These are phyloP conservation scores for Acanthacorydalis orientalis DNA, from an alignment of 2,888 invertebrate genomes.

Conservation along the genomic window DNA sequence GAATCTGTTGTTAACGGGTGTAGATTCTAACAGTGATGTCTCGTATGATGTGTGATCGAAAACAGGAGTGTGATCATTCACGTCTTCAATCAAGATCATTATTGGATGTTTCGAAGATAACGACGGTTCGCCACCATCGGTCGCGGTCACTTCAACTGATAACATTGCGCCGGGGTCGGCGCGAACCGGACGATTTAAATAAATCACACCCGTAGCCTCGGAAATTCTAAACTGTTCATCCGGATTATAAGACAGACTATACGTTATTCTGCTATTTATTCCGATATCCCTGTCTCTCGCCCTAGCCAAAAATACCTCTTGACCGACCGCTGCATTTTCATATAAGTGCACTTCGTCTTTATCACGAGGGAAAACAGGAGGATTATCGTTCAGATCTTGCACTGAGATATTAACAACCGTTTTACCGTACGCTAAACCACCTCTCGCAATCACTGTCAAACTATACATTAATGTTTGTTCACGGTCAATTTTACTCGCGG, in stretches of 20 bases:
- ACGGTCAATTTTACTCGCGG: slow-evolving; percentile 65
- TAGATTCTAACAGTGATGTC: slow-evolving; percentile 78
- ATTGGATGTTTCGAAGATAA: slow-evolving; percentile 60
- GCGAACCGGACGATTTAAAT: slow-evolving; percentile 63
- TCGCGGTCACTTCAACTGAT: slow-evolving; percentile 63
- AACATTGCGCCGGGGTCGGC: slow-evolving; percentile 54
- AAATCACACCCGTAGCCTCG: slow-evolving; percentile 75
- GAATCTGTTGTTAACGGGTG: slow-evolving; percentile 77
- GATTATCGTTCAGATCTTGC: slow-evolving; percentile 81
- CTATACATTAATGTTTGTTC: slow-evolving; percentile 63
- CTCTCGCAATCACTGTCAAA: slow-evolving; percentile 64
- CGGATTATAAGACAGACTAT: slow-evolving; percentile 63
- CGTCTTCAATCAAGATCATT: slow-evolving; percentile 60
- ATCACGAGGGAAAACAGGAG: slow-evolving; percentile 64
- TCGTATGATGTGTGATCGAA: slow-evolving; percentile 87
- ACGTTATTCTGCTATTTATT: slow-evolving; percentile 72
- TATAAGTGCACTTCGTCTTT: slow-evolving; percentile 63
- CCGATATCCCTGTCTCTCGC: slow-evolving; percentile 80
- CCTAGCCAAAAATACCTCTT: slow-evolving; percentile 76
- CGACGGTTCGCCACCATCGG: slow-evolving; percentile 65
- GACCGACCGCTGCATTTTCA: slow-evolving; percentile 86
- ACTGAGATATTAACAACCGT: slow-evolving; percentile 67
- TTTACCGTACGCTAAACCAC: slow-evolving; percentile 57
- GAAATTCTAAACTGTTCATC: slow-evolving; percentile 71
- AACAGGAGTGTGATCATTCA: slow-evolving; percentile 90